These are phyloP conservation scores for Corythoichthys intestinalis DNA, from an alignment of 2,113 vertebrate genomes.

Conservation along the genomic window DNA sequence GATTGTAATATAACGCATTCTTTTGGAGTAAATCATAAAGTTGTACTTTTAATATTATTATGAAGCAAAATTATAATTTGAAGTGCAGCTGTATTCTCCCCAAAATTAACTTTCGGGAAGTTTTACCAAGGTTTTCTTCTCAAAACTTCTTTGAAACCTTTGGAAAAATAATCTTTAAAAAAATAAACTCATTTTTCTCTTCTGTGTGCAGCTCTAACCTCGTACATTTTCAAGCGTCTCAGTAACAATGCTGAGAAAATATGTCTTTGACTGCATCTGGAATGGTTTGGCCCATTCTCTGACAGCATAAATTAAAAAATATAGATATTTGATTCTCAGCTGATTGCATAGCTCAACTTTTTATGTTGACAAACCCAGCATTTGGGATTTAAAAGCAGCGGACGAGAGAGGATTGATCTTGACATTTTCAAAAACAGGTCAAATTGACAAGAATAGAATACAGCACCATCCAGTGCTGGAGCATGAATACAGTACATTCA, in stretches of 20 bases:
- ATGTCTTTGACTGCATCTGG: slow-evolving; percentile 7
- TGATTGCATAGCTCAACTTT: slow-evolving; percentile 2
- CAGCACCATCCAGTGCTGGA: slow-evolving; percentile 2
- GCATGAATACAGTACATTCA: slow-evolving; percentile 10
- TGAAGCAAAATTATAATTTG: background rate
- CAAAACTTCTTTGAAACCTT: too few species aligned
- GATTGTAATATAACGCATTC: background rate
- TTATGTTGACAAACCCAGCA: background rate
- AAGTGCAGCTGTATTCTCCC: too few species aligned
- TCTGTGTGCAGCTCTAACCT: background rate
- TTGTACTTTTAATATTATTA: too few species aligned
- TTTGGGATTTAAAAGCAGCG: slow-evolving; percentile 17
- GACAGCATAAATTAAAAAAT: background rate
- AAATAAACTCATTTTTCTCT: background rate
- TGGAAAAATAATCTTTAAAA: too few species aligned
- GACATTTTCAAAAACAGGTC: background rate
- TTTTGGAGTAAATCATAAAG: background rate
- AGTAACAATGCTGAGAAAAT: slow-evolving; percentile 7
- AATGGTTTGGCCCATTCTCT: background rate
- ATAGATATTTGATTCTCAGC: background rate
- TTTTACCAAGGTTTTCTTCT: background rate
- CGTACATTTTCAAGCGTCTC: background rate
- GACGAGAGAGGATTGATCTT: background rate
- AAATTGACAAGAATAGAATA: slow-evolving; percentile 10
- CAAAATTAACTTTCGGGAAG: too few species aligned